These are phyloP conservation scores for Manis crassicaudata DNA, from an alignment of 2,797 vertebrate genomes.

Conservation along the genomic window DNA sequence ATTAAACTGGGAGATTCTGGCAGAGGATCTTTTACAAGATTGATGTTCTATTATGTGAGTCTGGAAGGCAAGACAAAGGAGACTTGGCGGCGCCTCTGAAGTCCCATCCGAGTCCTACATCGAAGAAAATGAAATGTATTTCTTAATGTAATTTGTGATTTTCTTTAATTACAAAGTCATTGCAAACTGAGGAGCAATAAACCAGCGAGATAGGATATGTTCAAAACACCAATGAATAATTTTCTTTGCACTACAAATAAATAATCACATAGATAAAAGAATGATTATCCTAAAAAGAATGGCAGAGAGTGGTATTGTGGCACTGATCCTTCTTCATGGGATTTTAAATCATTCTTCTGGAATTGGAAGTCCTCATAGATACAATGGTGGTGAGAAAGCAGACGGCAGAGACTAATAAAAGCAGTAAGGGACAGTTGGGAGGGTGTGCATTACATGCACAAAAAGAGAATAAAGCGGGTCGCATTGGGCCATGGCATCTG, in stretches of 20 bases:
- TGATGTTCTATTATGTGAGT: conserved; percentile 38
- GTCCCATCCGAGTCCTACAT: not conserved
- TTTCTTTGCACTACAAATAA: conserved; percentile 34
- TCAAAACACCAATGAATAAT: not conserved
- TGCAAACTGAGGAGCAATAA: not conserved
- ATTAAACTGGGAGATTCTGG: conserved; percentile 41
- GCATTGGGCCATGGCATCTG: conserved; percentile 8
- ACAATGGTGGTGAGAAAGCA: conserved; percentile 31
- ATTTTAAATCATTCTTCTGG: conserved; percentile 32
- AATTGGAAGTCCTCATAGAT: conserved; percentile 49
- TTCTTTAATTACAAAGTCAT: not conserved
- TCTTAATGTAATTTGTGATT: conserved; percentile 47
- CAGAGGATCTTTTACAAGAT: conserved; percentile 52
- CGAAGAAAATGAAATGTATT: conserved; percentile 31
- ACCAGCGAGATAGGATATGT: not conserved
- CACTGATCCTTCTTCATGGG: not conserved
- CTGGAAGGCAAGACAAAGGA: conserved; percentile 59
- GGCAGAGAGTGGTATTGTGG: not conserved
- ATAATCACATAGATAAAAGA: conserved; percentile 26
- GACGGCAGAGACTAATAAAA: conserved; percentile 15
- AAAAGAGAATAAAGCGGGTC: not conserved
- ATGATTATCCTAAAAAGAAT: conserved; percentile 20
- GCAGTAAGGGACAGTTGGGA: not conserved
- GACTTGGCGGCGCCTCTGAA: not conserved
- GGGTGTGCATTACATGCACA: not conserved